Percentiles rank a stretch among this genome's conserved stretches.
These are phyloP conservation scores for Anoplopoma fimbria DNA, from an alignment of 2,113 vertebrate species.

Conservation along the genomic window DNA sequence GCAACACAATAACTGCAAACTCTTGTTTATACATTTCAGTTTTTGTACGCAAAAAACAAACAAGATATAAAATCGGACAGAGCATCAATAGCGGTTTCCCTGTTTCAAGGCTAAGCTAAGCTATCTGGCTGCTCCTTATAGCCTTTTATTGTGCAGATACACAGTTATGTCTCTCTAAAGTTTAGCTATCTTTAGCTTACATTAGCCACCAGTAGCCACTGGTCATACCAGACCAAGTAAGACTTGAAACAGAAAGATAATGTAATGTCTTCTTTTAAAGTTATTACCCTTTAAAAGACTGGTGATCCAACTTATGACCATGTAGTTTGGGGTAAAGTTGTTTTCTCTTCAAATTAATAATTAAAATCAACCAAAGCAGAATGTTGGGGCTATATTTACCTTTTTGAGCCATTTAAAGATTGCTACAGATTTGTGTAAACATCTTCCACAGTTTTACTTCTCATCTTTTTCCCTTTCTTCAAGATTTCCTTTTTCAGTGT, in stretches of 20 bases:
- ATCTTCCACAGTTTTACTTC: background rate
- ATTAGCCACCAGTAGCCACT: background rate
- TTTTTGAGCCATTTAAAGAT: background rate
- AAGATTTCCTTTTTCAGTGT: background rate
- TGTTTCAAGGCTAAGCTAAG: background rate
- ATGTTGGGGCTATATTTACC: background rate
- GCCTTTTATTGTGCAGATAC: background rate
- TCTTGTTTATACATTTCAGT: background rate
- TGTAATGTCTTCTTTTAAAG: background rate
- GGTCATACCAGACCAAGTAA: background rate
- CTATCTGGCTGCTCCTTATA: background rate
- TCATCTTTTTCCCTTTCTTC: background rate
- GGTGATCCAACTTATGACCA: background rate
- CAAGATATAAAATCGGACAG: no score
- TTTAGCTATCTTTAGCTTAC: no score
- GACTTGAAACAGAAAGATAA: background rate
- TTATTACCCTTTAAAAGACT: background rate
- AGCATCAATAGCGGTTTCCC: no score
- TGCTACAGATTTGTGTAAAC: background rate
- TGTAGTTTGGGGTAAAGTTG: no score
- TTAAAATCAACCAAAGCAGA: background rate
- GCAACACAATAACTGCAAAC: background rate
- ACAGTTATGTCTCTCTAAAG: background rate
- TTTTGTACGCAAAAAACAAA: background rate
- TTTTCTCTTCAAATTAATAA: slow-evolving; percentile 2